Evolutionary conservation across 37 sponge, comb jelly and placozoan species (phyloP), one percentile per base, ranked within the genome.

Genomic region (Oopsacas minuta): DNA sequence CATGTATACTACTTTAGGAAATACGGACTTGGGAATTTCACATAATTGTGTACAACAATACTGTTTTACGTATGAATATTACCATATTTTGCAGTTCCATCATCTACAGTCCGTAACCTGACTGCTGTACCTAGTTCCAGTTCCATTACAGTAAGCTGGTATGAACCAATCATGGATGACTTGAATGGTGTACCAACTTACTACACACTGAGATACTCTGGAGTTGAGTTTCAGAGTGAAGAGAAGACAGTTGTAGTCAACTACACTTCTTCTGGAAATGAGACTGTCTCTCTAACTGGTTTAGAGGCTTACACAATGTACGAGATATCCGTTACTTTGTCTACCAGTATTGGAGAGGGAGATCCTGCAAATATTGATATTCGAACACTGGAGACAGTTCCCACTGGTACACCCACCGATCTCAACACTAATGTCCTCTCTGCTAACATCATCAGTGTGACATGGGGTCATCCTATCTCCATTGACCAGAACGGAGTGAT

Each of bases 101-200:
- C 75, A 5, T 61, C 75, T 3, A 25, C 75, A 10, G 75, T 61
- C 75, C 75, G 75, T 61, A 61, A 61, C 30, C 75, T 61, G 75
- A 61, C 75, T 61, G 30, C 75, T 61, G 20, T n/a, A 12, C 5
- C 75, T 5, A 20, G 28, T 12, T 10, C 75, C 75, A 61, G 75
- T 3, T 61, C 75, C 20, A 3, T 61, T 3, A 7, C 30, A 5
- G 75, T 61, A 34, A 61, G 75, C 20, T 61, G 75, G 75, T 25
- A 3, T 61, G 22, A 32, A 12, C 75, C 75, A 25, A 34, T 12
- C 28, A 10, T 20, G 30, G 28, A 12, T 12, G 75, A 61, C 30
- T 34, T 61, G 75, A 61, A 61, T n/a, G 75, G 75, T 32, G 75
- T 61, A 5, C 75, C 30, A 25, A 10, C 30, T n/a, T 3, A 61